A percentile compares a stretch with the other conserved stretches of the same genome.
Evolutionary conservation across 2,888 invertebrate genomes (phyloP).

Genomic region (Alentia gelatinosa): DNA sequence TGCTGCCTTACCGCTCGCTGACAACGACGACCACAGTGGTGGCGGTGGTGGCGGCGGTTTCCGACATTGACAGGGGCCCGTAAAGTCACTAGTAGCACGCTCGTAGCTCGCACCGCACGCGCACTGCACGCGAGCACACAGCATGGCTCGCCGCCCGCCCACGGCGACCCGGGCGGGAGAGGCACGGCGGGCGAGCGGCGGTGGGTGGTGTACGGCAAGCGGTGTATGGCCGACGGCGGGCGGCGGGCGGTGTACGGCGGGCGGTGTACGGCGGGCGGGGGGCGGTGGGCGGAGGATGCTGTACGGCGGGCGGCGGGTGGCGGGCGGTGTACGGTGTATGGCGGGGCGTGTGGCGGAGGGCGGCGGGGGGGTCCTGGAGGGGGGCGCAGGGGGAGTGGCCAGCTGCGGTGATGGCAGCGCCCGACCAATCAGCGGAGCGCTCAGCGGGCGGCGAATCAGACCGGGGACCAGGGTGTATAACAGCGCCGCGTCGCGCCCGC

Average conservation of each 20-base stretch:
- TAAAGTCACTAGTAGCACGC: no score
- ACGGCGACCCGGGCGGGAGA: background rate
- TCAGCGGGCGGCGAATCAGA: background rate
- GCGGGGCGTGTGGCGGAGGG: background rate
- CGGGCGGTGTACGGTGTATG: background rate
- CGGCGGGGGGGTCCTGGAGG: no score
- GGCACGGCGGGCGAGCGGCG: no score
- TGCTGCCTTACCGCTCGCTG: no score
- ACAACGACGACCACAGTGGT: background rate
- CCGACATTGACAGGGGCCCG: background rate
- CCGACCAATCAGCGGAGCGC: slow-evolving; percentile 1
- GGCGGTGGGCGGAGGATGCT: no score
- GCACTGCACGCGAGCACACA: no score
- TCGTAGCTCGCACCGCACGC: no score
- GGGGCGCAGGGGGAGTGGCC: slow-evolving; percentile 6
- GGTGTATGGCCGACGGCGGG: no score
- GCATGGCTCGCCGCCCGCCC: background rate
- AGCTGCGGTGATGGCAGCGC: background rate
- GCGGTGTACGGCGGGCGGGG: no score
- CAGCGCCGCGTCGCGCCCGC: background rate
- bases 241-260: no score
- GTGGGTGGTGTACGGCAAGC: no score
- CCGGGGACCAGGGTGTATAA: background rate
- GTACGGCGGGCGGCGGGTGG: background rate
- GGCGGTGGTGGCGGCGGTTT: background rate